These are phyloP conservation scores for Hydropsyche betteni DNA, from an alignment of 2,888 invertebrate genomes.

Conservation along the genomic window DNA sequence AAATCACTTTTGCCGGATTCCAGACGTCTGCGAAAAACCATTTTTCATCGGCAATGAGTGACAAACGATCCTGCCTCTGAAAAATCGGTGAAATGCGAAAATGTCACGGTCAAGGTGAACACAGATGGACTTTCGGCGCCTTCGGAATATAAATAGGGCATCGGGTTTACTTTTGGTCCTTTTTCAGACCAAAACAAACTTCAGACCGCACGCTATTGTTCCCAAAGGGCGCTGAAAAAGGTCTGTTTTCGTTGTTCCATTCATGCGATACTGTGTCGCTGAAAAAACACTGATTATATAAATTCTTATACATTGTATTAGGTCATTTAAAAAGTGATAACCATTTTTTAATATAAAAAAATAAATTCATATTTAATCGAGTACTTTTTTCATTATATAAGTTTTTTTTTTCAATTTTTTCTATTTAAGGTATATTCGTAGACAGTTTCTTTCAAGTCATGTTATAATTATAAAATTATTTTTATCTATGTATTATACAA, in stretches of 20 bases:
- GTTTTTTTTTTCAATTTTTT: too few species aligned
- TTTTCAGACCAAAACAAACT: conserved; percentile 1
- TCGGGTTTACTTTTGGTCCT: conserved; percentile 5
- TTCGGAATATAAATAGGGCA: conserved; percentile 10
- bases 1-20: not conserved
- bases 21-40: not conserved
- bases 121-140: not conserved
- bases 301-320: too few species aligned
- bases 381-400: too few species aligned
- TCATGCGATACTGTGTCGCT: not conserved
- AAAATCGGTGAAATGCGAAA: not conserved
- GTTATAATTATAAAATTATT: too few species aligned
- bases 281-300: not conserved
- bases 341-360: too few species aligned
- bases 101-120: conserved; percentile 20
- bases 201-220: not conserved
- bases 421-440: too few species aligned
- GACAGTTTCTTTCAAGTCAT: too few species aligned
- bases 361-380: too few species aligned
- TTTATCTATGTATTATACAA: too few species aligned
- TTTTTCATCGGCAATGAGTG: not conserved
- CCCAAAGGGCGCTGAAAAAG: not conserved
- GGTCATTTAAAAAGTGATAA: too few species aligned
- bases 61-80: not conserved
- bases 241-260: not conserved